Evolutionary conservation across 2,113 vertebrate species (phyloP), one percentile per base, ranked within the genome.

Genomic region (Pteropus alecto): DNA sequence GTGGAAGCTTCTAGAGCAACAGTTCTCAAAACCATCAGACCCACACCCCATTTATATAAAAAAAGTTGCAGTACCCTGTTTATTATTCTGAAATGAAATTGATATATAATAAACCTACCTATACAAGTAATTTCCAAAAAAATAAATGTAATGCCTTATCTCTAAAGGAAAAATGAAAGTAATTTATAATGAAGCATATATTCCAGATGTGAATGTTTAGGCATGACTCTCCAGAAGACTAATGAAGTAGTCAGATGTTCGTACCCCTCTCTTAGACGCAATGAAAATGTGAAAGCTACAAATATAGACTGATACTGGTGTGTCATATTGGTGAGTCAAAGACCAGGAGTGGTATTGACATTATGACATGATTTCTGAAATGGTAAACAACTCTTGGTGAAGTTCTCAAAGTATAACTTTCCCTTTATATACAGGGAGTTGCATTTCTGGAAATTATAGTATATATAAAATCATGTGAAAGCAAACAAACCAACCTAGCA

Each of bases 201-300:
- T 95, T 90, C 81, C 63, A 90, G 74, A 90, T 90, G 18, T 67
- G 43, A 92, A 87, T 93, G 41, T 79, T 93, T 73, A 95, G 95
- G 70, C 60, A 33, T 78, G 68, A 56, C 58, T 94, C 54, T 83
- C 12, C 88, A 90, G 60, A 95, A 73, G 67, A 65, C 18, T 71
- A 89, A 48, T 87, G 87, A 90, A 35, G 28, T 88, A 95, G 79
- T 78, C 88, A 94, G 84, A 33, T 79, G 78, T 93, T 96, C 90
- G 35, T 65, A 84, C 30, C 73, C 61, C 58, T 91, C 12, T 95
- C 94, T 76, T 81, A 94, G 90, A 95, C 19, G 87, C 65, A 70
- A 35, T 84, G 83, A 93, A 48, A 84, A 71, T 81, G 60, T 85
- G 91, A 91, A 61, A 74, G 61, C 61, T 63, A 38, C 41, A 85